phyloP scores from a whole-genome alignment of 2,888 invertebrate species.

The Cosmorhoe ocellata region DNA sequence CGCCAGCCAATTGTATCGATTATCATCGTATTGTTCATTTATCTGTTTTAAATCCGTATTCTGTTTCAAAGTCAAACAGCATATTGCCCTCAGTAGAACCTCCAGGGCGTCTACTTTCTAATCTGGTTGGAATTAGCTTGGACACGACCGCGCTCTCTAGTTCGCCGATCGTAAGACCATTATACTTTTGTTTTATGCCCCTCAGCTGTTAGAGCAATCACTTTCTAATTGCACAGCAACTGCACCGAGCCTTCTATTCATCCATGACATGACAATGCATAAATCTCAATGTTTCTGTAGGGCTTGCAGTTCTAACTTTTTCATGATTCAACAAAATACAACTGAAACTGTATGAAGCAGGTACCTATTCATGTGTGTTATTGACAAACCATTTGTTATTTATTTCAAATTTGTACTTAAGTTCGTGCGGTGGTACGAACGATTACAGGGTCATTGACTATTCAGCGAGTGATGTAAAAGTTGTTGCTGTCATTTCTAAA shows the following conservation, averaged over 20 bases:
- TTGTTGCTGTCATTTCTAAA: conserved; percentile 42
- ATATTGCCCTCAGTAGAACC: conserved; percentile 46
- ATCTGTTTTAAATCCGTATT: conserved; percentile 12
- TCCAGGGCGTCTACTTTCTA: conserved; percentile 68
- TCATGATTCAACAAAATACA: background rate
- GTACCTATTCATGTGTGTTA: too few relatives aligned
- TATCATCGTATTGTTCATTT: too few relatives aligned
- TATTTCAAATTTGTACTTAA: too few relatives aligned
- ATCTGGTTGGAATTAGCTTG: conserved; percentile 63
- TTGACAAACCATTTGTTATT: too few relatives aligned
- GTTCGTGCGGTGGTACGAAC: background rate
- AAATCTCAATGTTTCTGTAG: background rate
- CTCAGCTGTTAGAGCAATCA: conserved; percentile 51
- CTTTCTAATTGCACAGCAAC: conserved; percentile 65
- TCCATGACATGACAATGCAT: conserved; percentile 12
- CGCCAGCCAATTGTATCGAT: too few relatives aligned
- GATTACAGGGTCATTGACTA: conserved; percentile 10
- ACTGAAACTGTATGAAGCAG: too few relatives aligned
- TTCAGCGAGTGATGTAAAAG: conserved; percentile 21
- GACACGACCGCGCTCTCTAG: conserved; percentile 65
- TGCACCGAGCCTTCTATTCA: conserved; percentile 27
- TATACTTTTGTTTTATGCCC: conserved; percentile 67
- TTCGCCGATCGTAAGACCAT: conserved; percentile 57
- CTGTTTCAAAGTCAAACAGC: conserved; percentile 26
- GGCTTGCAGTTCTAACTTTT: background rate